Evolutionary conservation across 2,797 vertebrate species (phyloP), one percentile per base, ranked within the genome.

Genomic region (Adelosebastes latens): DNA sequence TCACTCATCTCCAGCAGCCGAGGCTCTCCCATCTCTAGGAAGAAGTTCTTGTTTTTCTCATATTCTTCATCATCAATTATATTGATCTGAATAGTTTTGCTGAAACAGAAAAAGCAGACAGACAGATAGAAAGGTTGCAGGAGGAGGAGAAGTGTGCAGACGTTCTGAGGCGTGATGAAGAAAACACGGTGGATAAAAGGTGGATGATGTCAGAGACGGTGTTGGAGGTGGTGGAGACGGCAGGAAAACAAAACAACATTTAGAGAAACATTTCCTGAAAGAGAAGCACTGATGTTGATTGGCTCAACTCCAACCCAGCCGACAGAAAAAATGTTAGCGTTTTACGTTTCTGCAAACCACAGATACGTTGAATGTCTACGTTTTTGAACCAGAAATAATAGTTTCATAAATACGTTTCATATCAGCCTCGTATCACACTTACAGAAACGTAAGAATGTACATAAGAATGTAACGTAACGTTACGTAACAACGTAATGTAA

Each of bases 31-130:
- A 99, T 95, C 95, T 98, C 97, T 89, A 99, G 88, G 96, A 97
- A 98, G 96, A 99, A 98, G 95, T 96, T 98, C 97, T 99, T 99
- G 97, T 99, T 99, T 97, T 99, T 99, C 96, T 99, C 98, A 94
- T 99, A 99, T 83, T 99, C 97, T 95, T 99, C 98, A 90, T 99
- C 98, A 94, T 99, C 98, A 92, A 99, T 96, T 94, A 99, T 95
- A 95, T 97, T 98, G 97, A 99, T 97, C 94, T 95, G 96, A 96
- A 99, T 94, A 85, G 92, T 95, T 97, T 99, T 98, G 92, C 98
- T 99, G 97, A 76, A 91, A 92, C n/a, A 80, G 46, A 86, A 58
- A 22, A 66, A 52, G 20, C 16, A 55, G 60, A 34, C 16, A 36
- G 60, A 34, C 5, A 77, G 29, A 74, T 8, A 86, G 83, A 84